Evolutionary conservation across 2,113 vertebrate genomes (phyloP), one percentile per base, ranked within the genome.

Genomic region (Lota lota): DNA sequence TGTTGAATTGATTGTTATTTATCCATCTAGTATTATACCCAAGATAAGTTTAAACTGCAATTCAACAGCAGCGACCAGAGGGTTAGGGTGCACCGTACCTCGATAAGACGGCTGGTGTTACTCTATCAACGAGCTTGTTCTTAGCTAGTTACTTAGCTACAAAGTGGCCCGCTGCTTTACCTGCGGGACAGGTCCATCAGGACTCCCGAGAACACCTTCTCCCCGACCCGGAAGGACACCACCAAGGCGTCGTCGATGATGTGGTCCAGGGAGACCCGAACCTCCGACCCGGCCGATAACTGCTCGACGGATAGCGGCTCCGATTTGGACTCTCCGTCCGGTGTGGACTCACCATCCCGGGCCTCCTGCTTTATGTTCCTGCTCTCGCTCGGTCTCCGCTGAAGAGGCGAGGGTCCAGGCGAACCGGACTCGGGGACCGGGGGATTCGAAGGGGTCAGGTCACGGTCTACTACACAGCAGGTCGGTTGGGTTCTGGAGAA

Each of bases 241-340:
- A 99, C 96, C 71, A 99, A 92, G 22, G 97, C 97, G 84, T 98
- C 97, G 90, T 98, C 96, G 77, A 99, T 98, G 84, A 99, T 95
- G 92, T 98, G 97, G 75, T 99, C 96, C 91, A 99, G 92, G 57
- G 91, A 94, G 81, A 98, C 97, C 79, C 93, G 95, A 79, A 98
- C 96, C 90, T 99, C 95, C 15, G 96, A 93, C 64, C 97, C 96
- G 0, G 92, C 94, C 64, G 90, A 91, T 67, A 98, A 88, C 5
- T 90, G 88, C 76, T 86, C 81, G 50, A 90, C 70, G 2, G 78
- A 66, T 2, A 50, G 61, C 22, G 61, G 50, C 1, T 68, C 40
- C 64, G 67, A 70, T 1, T 24, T 51, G 11, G 63, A 57, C 7
- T 72, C 63, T 15, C 33, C 5, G 58, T 60, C 50, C 33, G 75